phyloP scores from a whole-genome alignment of 2,113 vertebrate genomes.

The Ictalurus furcatus region DNA sequence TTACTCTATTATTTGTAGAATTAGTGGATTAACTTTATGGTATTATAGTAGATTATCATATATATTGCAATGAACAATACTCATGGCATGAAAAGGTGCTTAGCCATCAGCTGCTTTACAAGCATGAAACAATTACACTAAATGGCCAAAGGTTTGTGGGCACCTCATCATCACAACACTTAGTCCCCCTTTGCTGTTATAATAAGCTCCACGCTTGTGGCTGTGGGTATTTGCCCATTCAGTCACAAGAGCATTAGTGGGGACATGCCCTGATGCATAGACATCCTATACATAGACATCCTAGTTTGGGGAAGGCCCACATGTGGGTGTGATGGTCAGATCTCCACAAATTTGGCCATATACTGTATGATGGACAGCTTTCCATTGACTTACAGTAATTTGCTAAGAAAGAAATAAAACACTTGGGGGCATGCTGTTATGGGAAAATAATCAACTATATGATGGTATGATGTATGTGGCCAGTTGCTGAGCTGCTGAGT shows the following conservation, averaged over 20 bases:
- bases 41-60: too few relatives aligned
- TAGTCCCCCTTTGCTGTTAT: too few relatives aligned
- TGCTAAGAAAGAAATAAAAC: neutral
- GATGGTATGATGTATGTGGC: neutral
- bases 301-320: neutral
- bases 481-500: neutral
- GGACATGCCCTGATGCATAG: neutral
- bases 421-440: neutral
- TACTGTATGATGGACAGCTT: neutral
- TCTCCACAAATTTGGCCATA: neutral
- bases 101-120: neutral
- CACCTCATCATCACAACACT: too few relatives aligned
- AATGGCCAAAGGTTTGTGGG: too few relatives aligned
- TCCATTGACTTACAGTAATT: neutral
- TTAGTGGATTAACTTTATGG: too few relatives aligned
- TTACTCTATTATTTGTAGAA: too few relatives aligned
- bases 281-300: neutral
- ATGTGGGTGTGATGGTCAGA: neutral
- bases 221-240: neutral
- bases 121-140: neutral
- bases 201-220: neutral
- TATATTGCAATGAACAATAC: too few relatives aligned
- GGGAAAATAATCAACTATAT: neutral
- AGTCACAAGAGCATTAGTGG: neutral
- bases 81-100: neutral